These are phyloP conservation scores for Rhinichthys osculus DNA, from an alignment of 2,797 vertebrate species.

Conservation along the genomic window DNA sequence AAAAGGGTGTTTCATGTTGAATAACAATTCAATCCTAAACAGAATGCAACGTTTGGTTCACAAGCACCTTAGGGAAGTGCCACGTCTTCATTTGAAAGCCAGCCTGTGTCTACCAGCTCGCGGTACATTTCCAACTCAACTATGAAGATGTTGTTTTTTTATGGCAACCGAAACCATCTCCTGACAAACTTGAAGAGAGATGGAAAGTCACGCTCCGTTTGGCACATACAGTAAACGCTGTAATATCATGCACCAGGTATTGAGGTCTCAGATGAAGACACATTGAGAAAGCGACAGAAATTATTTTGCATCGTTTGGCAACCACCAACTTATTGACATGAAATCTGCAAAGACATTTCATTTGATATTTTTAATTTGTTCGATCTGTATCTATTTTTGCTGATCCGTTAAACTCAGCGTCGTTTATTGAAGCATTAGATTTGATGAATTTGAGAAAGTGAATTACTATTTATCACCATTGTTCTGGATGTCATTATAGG, in stretches of 20 bases:
- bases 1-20: constrained; percentile 5
- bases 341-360: constrained; percentile 23
- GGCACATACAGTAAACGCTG: constrained; percentile 61
- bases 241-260: constrained; percentile 26
- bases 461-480: background rate
- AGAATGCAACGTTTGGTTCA: constrained; percentile 12
- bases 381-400: background rate
- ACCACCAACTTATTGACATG: constrained; percentile 11
- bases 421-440: background rate
- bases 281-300: constrained; percentile 21
- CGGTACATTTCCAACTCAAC: background rate
- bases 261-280: constrained; percentile 41
- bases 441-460: background rate
- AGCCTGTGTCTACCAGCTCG: constrained; percentile 6
- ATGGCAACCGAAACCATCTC: constrained; percentile 67
- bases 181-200: constrained; percentile 55
- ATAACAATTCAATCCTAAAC: constrained; percentile 12
- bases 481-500: background rate
- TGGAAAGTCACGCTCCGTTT: constrained; percentile 52
- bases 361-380: background rate
- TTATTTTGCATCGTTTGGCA: constrained; percentile 37
- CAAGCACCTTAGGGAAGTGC: constrained; percentile 20
- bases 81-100: constrained; percentile 20
- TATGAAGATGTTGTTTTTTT: constrained; percentile 56
- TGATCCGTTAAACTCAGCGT: background rate